Base-by-base conservation (phyloP, 2,888 invertebrate genomes). In the Stenurella melanura region DNA sequence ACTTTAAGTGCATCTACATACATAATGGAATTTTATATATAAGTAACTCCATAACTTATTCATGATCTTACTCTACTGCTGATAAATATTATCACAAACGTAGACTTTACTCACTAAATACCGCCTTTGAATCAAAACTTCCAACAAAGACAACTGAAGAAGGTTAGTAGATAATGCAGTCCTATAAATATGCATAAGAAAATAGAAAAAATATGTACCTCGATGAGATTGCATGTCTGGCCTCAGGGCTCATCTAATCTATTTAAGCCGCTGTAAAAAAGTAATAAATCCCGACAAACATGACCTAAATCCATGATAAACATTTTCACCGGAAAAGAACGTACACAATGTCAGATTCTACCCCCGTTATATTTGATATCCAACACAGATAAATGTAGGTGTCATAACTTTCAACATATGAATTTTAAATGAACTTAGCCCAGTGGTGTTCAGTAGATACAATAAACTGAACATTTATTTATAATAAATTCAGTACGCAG, bases 241-340 rank as follows among this genome's bases (percentile, higher is more conserved):
- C n/a, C 50, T 11, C 42, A 50, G n/a, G 17, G 17, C 61, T 60
- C 18, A 50, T 61, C 26, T 61, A 50, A 71, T 71, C 54, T 50
- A 26, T 61, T 38, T 71, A 50, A 50, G 26, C 21, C 58, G 11
- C 34, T 66, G 34, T 17, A 57, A 73, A 73, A 73, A 26, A 73
- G 26, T 42, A 19, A 26, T n/a, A 58, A 72, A 72, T 64, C 72
- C 30, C 56, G 50, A 57, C 73, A 66, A 66, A 42, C 66, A 56
- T 57, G 73, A 73, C 73, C 73, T 57, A 73, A 66, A 58, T 64
- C 64, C 66, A 64, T 18, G 18, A 15, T 54, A 73, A 66, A 66
- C 38, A 58, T 64, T 66, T 64, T 64, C 64, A 19, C 38, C 19
- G 18, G 9, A 42, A 18, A 38, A 18, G 42, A 17, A 42, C 15